Percentiles rank a stretch among this genome's conserved stretches.
phyloP scores from a whole-genome alignment of 2,797 vertebrate species.

The Crenuchus spilurus region DNA sequence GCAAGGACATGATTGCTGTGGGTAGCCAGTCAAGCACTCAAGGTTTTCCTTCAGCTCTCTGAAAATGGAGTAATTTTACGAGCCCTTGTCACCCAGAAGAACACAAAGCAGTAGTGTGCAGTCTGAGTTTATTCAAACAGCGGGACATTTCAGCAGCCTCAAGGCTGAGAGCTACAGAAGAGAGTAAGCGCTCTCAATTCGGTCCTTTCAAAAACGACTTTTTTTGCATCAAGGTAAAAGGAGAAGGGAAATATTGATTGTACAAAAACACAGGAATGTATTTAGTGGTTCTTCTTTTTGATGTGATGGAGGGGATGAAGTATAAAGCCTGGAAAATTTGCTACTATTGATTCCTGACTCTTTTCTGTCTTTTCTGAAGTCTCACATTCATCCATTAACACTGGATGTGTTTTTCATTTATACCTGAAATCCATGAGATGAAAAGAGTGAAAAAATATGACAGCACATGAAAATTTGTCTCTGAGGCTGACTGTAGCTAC shows the following conservation, averaged over 20 bases:
- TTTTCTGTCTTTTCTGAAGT: neutral
- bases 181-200: neutral
- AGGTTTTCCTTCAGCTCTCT: conserved; percentile 37
- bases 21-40: conserved; percentile 34
- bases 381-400: too few species aligned
- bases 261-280: conserved; percentile 7
- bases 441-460: too few species aligned
- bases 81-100: conserved; percentile 9
- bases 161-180: conserved; percentile 20
- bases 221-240: conserved; percentile 15
- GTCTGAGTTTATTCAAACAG: conserved; percentile 17
- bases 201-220: conserved; percentile 14
- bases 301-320: neutral
- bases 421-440: too few species aligned
- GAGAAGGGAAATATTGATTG: conserved; percentile 16
- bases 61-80: conserved; percentile 40
- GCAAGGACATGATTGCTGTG: conserved; percentile 43
- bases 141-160: conserved; percentile 1
- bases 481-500: too few species aligned
- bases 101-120: conserved; percentile 34
- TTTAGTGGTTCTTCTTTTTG: neutral
- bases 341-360: neutral
- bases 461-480: too few species aligned
- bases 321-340: neutral
- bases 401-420: too few species aligned